Percentiles rank a stretch among this genome's conserved stretches.
These are phyloP conservation scores for Macrotus californicus DNA, from an alignment of 2,113 vertebrate genomes.

Conservation along the genomic window DNA sequence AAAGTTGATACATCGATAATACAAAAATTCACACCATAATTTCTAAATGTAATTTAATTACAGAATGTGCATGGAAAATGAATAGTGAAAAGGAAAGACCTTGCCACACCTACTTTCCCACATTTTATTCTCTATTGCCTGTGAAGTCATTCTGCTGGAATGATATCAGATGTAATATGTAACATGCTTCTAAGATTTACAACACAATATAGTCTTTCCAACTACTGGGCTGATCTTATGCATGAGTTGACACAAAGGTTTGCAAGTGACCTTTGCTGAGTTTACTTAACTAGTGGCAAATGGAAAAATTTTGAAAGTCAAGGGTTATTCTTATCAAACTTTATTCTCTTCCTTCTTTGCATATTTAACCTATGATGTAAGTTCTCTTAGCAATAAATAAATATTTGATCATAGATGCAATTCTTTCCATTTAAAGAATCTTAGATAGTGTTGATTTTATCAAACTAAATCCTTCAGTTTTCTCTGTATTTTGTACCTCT, in stretches of 20 bases:
- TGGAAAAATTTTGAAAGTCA: slow-evolving; percentile 39
- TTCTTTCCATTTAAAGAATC: neutral
- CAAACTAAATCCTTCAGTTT: neutral
- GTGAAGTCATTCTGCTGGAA: slow-evolving; percentile 50
- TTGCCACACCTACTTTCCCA: slow-evolving; percentile 2
- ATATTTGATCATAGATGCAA: neutral
- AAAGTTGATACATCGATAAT: neutral
- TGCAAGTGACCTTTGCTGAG: slow-evolving; percentile 10
- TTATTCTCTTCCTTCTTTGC: slow-evolving; percentile 20
- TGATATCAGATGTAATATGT: slow-evolving; percentile 9
- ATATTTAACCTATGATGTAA: neutral
- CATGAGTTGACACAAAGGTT: slow-evolving; percentile 8
- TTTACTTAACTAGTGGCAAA: slow-evolving; percentile 7
- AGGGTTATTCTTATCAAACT: slow-evolving; percentile 20
- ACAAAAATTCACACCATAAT: neutral
- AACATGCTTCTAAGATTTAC: slow-evolving; percentile 31
- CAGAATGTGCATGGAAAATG: neutral
- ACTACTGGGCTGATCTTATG: slow-evolving; percentile 28
- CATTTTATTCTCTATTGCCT: slow-evolving; percentile 48
- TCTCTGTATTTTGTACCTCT: neutral
- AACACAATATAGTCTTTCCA: slow-evolving; percentile 43
- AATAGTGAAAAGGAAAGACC: slow-evolving; percentile 33
- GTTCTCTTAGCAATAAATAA: neutral
- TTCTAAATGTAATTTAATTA: slow-evolving; percentile 27
- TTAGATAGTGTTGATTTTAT: neutral